Evolutionary conservation across 2,797 vertebrate genomes (phyloP), one percentile per base, ranked within the genome.

Genomic region (Pseudopleuronectes americanus): DNA sequence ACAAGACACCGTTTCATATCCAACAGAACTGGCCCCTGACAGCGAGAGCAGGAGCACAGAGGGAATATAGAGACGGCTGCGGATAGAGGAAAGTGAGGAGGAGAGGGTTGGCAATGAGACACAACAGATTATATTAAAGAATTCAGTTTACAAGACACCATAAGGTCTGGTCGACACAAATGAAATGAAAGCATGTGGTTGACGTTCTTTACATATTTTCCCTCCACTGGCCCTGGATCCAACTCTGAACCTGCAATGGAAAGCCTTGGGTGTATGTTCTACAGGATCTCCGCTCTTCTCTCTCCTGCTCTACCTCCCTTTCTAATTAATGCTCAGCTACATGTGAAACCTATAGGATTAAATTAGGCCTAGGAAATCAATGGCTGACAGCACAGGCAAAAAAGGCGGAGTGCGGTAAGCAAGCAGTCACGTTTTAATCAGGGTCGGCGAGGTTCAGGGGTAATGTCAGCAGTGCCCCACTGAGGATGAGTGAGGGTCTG

Each of bases 301-400:
- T 68, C 61, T 67, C 41, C 56, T 61, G 36, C 71, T 71, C 55
- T 67, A 64, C 83, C 82, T 76, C 69, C 33, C 54, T 69, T 80
- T 88, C 81, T 90, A 89, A 90, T 92, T 91, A 91, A 93, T 84
- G 81, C 84, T 77, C 71, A 63, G 77, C 78, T 86, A 80, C 70
- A 70, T 88, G 86, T 90, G 87, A 83, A 58, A 58, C 33, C 81
- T 64, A 58, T 64, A 58, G 88, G 91, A 90, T 93, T 92, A 92
- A 83, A 89, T 91, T 83, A 87, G 86, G 70, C 80, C 75, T 51
- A 69, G 83, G 88, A 90, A 92, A 93, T 93, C 90, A 88, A 93
- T 93, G 83, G 52, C 82, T 90, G 69, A 80, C 80, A 71, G 80
- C 66, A 71, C 51, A 77, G 58, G 31, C 58, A 68, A 68, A 70